A percentile compares a stretch with the other conserved stretches of the same genome.
Conservation (phyloP, 2,113 vertebrate genomes). For the Rhinolophus sinicus region DNA sequence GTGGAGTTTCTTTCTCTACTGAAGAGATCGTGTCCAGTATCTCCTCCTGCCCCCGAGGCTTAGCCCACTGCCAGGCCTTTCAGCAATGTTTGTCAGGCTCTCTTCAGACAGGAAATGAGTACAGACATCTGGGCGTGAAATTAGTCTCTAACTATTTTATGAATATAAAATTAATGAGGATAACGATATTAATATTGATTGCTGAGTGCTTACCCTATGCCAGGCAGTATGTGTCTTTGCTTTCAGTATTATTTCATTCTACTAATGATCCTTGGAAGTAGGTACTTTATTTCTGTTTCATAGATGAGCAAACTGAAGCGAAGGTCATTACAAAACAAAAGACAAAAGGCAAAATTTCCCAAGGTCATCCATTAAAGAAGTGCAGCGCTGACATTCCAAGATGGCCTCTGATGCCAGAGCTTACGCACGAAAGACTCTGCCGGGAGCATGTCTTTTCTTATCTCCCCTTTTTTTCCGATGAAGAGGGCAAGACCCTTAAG, state of each 20-base stretch:
- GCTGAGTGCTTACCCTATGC: not conserved
- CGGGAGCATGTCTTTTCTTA: not conserved
- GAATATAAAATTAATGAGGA: not conserved
- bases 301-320: not conserved
- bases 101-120: not conserved
- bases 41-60: not conserved
- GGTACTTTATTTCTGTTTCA: not conserved
- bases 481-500: rapidly evolving
- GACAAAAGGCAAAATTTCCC: not conserved
- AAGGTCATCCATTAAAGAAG: not conserved
- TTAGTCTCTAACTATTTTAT: not conserved
- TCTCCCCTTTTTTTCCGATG: not conserved
- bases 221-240: not conserved
- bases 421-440: not conserved
- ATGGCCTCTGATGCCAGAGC: not conserved
- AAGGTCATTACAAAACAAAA: not conserved
- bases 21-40: not conserved
- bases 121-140: not conserved
- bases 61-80: not conserved
- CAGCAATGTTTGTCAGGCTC: not conserved
- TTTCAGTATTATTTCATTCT: not conserved
- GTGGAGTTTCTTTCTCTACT: not conserved
- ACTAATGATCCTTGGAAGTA: not conserved
- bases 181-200: not conserved
- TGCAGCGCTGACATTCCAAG: not conserved